Conservation (phyloP, 1,140 invertebrate genomes). For the Bombus breviceps region DNA sequence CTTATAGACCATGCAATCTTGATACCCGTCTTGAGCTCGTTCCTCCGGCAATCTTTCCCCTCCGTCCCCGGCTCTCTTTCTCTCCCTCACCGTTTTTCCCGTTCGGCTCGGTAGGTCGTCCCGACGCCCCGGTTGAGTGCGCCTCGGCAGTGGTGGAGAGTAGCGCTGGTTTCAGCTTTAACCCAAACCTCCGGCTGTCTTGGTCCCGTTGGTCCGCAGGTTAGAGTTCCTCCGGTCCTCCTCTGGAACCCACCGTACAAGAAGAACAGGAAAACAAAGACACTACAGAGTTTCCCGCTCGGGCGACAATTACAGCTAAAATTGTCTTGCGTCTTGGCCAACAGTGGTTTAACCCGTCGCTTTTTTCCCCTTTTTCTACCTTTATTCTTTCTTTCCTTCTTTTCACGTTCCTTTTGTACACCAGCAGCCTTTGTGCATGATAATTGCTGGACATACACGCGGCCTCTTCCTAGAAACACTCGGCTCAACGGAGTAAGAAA, state of each 20-base stretch:
- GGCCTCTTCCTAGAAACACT: neutral
- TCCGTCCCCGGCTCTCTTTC: neutral
- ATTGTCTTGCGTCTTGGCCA: neutral
- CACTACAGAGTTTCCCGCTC: slow-evolving; percentile 52
- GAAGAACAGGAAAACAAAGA: slow-evolving; percentile 67
- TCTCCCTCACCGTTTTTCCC: slow-evolving; percentile 19
- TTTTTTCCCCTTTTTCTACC: neutral
- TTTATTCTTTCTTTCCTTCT: neutral
- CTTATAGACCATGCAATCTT: slow-evolving; percentile 48
- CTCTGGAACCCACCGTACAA: slow-evolving; percentile 78
- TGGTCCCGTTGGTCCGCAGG: slow-evolving; percentile 83
- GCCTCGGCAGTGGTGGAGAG: slow-evolving; percentile 76
- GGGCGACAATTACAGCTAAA: slow-evolving; percentile 36
- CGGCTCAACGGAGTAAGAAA: neutral
- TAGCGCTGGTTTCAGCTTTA: slow-evolving; percentile 70
- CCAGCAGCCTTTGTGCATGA: neutral
- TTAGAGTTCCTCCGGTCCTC: slow-evolving; percentile 82
- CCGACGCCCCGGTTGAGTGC: slow-evolving; percentile 53
- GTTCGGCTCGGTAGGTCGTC: slow-evolving; percentile 30
- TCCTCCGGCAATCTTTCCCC: slow-evolving; percentile 16
- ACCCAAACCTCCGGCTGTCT: slow-evolving; percentile 79
- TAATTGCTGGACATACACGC: slow-evolving; percentile 2
- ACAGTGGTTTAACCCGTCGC: neutral
- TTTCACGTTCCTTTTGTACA: neutral
- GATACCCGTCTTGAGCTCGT: slow-evolving; percentile 39